A percentile compares a stretch with the other conserved stretches of the same genome.
These are phyloP conservation scores for Orussus abietinus DNA, from an alignment of 1,140 invertebrate genomes.

Conservation along the genomic window DNA sequence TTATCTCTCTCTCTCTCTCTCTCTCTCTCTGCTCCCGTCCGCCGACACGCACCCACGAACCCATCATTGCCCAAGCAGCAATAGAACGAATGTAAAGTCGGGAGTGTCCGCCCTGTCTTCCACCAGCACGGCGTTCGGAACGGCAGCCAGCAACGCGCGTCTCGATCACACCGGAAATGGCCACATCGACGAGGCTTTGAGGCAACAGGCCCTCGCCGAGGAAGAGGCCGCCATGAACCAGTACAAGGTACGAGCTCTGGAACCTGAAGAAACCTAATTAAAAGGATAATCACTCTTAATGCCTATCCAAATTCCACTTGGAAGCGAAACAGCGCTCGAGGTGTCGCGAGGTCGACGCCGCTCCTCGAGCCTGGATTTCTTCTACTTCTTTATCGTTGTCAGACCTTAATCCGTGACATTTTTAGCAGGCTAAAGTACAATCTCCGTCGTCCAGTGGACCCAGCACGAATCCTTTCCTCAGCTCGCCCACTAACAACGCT, in stretches of 20 bases:
- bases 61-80: constrained; percentile 59
- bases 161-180: constrained; percentile 68
- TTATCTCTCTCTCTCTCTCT: too few species aligned
- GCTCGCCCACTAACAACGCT: constrained; percentile 53
- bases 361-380: background rate
- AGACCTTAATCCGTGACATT: too few species aligned
- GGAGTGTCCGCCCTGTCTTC: constrained; percentile 86
- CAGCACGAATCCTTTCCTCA: constrained; percentile 84
- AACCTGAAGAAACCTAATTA: background rate
- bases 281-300: constrained; percentile 1
- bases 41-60: constrained; percentile 31
- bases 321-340: too few species aligned
- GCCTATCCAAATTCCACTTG: too few species aligned
- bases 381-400: too few species aligned
- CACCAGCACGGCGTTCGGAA: constrained; percentile 81
- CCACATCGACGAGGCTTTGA: constrained; percentile 78
- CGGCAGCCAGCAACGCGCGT: constrained; percentile 70
- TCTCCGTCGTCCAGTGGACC: constrained; percentile 66
- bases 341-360: too few species aligned
- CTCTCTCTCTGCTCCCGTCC: constrained; percentile 18
- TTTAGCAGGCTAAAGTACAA: constrained; percentile 78
- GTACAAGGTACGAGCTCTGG: constrained; percentile 71
- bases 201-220: constrained; percentile 85
- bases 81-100: constrained; percentile 83
- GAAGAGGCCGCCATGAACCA: constrained; percentile 93